These are phyloP conservation scores for Danio choprae DNA, from an alignment of 2,797 vertebrate species.

Conservation along the genomic window DNA sequence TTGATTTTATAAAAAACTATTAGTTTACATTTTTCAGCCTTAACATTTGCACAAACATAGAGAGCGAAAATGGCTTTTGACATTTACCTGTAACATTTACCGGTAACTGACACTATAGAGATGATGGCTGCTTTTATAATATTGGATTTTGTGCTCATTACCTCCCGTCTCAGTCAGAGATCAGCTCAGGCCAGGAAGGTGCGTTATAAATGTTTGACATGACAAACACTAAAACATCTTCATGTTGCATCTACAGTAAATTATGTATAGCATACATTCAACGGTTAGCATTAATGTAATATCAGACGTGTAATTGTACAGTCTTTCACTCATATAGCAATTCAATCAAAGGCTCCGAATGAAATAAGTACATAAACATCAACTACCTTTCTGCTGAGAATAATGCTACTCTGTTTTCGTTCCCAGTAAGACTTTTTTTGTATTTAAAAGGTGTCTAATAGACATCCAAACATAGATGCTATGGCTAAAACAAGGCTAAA, in stretches of 20 bases:
- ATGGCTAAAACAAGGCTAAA: too few species aligned
- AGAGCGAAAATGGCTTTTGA: neutral
- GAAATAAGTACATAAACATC: slow-evolving; percentile 18
- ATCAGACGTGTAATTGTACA: slow-evolving; percentile 3
- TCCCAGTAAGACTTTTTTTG: too few species aligned
- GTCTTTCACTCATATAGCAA: slow-evolving; percentile 5
- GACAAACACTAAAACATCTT: neutral
- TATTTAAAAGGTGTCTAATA: too few species aligned
- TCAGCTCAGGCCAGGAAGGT: slow-evolving; percentile 75
- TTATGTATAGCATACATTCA: neutral
- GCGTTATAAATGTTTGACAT: slow-evolving; percentile 56
- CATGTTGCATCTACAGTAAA: neutral
- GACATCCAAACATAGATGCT: too few species aligned
- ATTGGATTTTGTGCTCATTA: slow-evolving; percentile 57
- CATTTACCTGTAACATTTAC: neutral
- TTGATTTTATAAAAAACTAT: neutral
- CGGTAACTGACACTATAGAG: too few species aligned
- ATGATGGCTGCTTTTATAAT: slow-evolving; percentile 30
- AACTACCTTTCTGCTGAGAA: slow-evolving; percentile 1
- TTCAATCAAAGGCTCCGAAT: slow-evolving; percentile 1
- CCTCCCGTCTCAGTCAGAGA: slow-evolving; percentile 69
- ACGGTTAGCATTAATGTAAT: neutral
- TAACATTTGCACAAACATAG: neutral
- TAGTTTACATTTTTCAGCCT: slow-evolving; percentile 22
- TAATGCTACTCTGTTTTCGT: neutral